Base-by-base conservation (phyloP, 64 coral and sea anemone genomes). In the Exaiptasia diaphana region DNA sequence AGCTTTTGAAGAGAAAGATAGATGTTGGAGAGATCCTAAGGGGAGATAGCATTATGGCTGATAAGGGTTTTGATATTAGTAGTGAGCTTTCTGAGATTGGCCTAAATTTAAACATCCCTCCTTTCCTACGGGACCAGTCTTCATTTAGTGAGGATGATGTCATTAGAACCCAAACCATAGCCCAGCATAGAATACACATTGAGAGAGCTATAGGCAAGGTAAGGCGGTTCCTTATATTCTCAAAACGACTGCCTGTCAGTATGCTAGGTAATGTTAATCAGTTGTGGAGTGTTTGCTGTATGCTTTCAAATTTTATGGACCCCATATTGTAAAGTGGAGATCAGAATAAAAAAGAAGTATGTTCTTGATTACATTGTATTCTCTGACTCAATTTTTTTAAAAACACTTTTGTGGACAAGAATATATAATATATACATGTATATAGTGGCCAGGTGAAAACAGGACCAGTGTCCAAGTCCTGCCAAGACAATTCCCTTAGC, bases 31-130 rank as follows among this genome's bases (percentile, higher is more conserved):
- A 75, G 68, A 68, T 81, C 48, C 39, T 46, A 68, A 30, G 40
- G 54, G 23, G 7, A 41, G 74, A 87, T 78, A 35, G 71, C 57
- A 38, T 79, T 5, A 88, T 88, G 75, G 74, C 72, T 24, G 83
- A 86, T 29, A 86, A 86, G 32, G 83, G 71, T 38, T 86, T 86
- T 86, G 71, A 77, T 54, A 79, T 88, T 78, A 35, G n/a, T 0
- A 26, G 72, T 20, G 75, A 79, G 65, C 58, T 86, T 29, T 50
- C 36, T 13, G 67, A 63, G 67, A 36, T 87, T 39, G 44, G 36
- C 2, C 45, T 58, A 3, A 5, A 41, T 26, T 30, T 68, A 7
- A 71, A 79, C 11, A 79, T 79, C 8, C 55, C 55, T 13, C 53
- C 76, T 14, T 79, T 87, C 27, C 62, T 78, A 21, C 9, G 9